Evolutionary conservation across 1,140 invertebrate genomes (phyloP), one percentile per base, ranked within the genome.

Genomic region (Papilio xuthus): DNA sequence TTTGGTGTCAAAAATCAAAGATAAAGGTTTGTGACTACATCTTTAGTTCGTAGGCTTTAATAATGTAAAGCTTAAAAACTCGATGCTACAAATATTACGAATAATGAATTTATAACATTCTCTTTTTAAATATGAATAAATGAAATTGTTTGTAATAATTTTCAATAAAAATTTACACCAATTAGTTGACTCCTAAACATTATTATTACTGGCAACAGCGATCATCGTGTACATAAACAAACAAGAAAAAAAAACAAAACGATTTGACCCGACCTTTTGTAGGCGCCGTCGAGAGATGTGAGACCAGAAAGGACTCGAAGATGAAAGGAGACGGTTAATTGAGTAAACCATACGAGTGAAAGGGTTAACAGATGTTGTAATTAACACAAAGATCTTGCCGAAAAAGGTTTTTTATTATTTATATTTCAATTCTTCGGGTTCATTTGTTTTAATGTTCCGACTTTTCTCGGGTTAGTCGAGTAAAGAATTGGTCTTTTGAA

Each of bases 81-180:
- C n/a, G n/a, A n/a, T n/a, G n/a, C 60, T 28, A 67, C 23, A 67
- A 67, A 18, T 1, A 67, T 56, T 56, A 67, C 28, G 4, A 67
- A 13, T 13, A 18, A 67, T 26, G 8, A 60, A 28, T 28, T 67
- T 67, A 32, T 15, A 13, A 37, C 2, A 18, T 32, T 18, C 7
- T 7, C 15, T 41, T 60, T 20, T 63, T 44, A 71, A 67, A 72
- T 63, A 37, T 44, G 37, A 32, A 60, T 10, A 13, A 53, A 72
- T 23, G 26, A 44, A 42, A 47, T 32, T 53, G 74, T 60, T 7
- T 23, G 80, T 80, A 86, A 91, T 91, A 89, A 88, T 90, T 91
- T 90, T 90, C 85, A 93, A 93, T 93, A 91, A 91, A 91, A 90
- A 86, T 90, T 90, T 90, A 91, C 87, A 93, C 88, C 90, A 91